Evolutionary conservation across 2,797 vertebrate species (phyloP), one percentile per base, ranked within the genome.

Genomic region (Hippoglossus hippoglossus): DNA sequence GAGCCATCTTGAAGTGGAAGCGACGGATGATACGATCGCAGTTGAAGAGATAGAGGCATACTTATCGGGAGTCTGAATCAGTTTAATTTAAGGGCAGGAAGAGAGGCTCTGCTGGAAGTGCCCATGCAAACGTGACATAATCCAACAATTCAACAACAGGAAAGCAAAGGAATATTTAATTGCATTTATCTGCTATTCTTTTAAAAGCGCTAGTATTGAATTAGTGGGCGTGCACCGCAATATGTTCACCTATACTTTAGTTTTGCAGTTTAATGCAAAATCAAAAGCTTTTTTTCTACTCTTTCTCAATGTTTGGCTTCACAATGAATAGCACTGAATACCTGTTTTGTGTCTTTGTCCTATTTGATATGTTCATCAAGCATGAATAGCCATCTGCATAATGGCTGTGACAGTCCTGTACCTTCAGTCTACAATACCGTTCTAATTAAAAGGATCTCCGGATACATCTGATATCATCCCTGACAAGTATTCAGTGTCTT

Each of bases 111-210:
- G 49, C 63, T 39, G 73, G 70, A 59, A 57, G 10, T 64, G 55
- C 67, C 62, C 69, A 13, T 39, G 69, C 57, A 77, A 70, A 83
- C 63, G 3, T 1, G 82, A 64, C 58, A 84, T 3, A 67, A 63
- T 65, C 53, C 44, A 67, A 55, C 55, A 61, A 51, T 80, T 76
- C 56, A 72, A 64, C 56, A 63, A 69, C 12, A 47, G 11, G 9
- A 28, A 56, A 19, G 56, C 36, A 86, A 92, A 67, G 87, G 95
- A 92, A 93, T 76, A 87, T 90, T 85, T 95, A 94, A 95, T 95
- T 96, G 87, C 80, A 6, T 90, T 91, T 89, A 91, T 94, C 91
- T 93, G 85, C 94, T 89, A 91, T 93, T 95, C 87, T 91, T 93
- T 80, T 94, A 89, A 92, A 92, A 59, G 25, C 6, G 18, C 18